These are phyloP conservation scores for Brachynemurus nebulosus DNA, from an alignment of 2,888 invertebrate species.

Conservation along the genomic window DNA sequence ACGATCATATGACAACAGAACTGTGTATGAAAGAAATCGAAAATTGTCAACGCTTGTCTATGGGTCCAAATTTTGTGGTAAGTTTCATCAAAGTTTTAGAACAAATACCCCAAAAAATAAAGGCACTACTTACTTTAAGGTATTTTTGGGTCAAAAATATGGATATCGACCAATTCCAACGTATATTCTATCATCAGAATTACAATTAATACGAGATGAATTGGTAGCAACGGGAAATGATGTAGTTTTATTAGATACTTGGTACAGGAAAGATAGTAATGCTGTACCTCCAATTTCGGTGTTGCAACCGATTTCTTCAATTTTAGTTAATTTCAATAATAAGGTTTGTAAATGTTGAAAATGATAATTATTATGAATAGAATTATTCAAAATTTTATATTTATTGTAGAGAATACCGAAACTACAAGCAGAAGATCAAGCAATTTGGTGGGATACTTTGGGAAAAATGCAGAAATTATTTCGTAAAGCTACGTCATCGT, in stretches of 20 bases:
- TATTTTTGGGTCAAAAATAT: slow-evolving; percentile 95
- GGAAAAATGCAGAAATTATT: slow-evolving; percentile 90
- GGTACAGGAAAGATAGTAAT: slow-evolving; percentile 95
- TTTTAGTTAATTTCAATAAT: slow-evolving; percentile 93
- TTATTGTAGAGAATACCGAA: slow-evolving; percentile 73
- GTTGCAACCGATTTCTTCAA: slow-evolving; percentile 92
- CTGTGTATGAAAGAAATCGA: slow-evolving; percentile 96
- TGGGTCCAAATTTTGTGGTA: slow-evolving; percentile 96
- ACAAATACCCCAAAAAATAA: background rate
- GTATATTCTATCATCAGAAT: slow-evolving; percentile 81
- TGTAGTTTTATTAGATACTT: slow-evolving; percentile 70
- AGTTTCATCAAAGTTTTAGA: too few relatives aligned
- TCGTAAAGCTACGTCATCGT: slow-evolving; percentile 78
- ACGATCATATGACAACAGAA: slow-evolving; percentile 98
- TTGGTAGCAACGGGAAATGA: slow-evolving; percentile 71
- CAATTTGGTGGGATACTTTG: slow-evolving; percentile 95
- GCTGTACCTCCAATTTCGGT: slow-evolving; percentile 92
- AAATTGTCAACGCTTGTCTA: slow-evolving; percentile 91
- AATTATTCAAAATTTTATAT: slow-evolving; percentile 8
- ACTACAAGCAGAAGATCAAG: slow-evolving; percentile 91
- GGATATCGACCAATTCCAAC: slow-evolving; percentile 97
- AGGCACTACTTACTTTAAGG: slow-evolving; percentile 31
- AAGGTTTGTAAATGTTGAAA: too few relatives aligned
- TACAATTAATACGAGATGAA: slow-evolving; percentile 76
- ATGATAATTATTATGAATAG: too few relatives aligned